A percentile compares a stretch with the other conserved stretches of the same genome.
phyloP scores from a whole-genome alignment of 1,140 invertebrate species.

The Aphelinus atriplicis region DNA sequence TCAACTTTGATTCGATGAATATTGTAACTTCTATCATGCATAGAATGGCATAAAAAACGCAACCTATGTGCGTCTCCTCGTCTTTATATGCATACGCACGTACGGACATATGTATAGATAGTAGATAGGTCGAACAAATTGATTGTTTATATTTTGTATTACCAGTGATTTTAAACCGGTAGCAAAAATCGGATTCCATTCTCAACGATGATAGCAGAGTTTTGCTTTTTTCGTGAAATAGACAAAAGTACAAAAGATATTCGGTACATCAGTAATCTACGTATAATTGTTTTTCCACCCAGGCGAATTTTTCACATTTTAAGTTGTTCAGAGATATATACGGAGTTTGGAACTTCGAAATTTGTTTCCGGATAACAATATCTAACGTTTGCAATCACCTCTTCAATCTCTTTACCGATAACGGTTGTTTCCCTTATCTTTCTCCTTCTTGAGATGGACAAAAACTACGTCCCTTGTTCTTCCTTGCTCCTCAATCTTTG shows the following conservation, averaged over 20 bases:
- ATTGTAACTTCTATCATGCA: conserved; percentile 43
- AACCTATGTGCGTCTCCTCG: conserved; percentile 28
- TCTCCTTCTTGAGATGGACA: conserved; percentile 44
- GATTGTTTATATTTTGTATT: conserved; percentile 65
- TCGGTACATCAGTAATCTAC: no score
- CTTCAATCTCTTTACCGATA: conserved; percentile 40
- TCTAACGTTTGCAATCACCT: conserved; percentile 51
- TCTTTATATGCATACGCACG: conserved; percentile 61
- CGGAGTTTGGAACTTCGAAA: conserved; percentile 46
- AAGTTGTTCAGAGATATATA: background rate
- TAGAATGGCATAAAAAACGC: conserved; percentile 36
- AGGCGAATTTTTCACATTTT: no score
- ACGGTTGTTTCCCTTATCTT: conserved; percentile 37
- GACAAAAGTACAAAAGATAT: no score
- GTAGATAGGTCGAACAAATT: conserved; percentile 66
- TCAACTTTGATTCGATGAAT: conserved; percentile 54
- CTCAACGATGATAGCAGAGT: background rate
- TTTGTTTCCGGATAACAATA: conserved; percentile 53
- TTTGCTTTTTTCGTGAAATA: no score
- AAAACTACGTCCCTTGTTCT: conserved; percentile 15
- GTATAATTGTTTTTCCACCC: no score
- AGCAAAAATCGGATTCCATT: conserved; percentile 55
- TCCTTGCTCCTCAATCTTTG: conserved; percentile 1
- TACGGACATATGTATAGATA: conserved; percentile 64
- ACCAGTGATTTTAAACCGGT: conserved; percentile 49